These are phyloP conservation scores for Zeuzera pyrina DNA, from an alignment of 2,888 invertebrate species.

Conservation along the genomic window DNA sequence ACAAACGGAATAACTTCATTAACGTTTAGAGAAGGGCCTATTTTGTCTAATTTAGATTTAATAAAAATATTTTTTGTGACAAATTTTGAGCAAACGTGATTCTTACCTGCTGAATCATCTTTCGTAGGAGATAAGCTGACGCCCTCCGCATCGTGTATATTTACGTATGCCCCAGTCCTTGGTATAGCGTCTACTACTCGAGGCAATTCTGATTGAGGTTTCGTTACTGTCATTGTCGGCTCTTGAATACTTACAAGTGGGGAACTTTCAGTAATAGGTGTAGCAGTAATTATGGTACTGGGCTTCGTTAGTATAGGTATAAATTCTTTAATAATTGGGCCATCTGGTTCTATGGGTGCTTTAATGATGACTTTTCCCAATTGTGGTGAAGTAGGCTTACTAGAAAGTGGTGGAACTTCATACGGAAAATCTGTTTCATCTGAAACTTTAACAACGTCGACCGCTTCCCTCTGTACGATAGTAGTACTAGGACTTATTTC, in stretches of 20 bases:
- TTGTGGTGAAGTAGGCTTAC: conserved; percentile 76
- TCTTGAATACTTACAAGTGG: conserved; percentile 25
- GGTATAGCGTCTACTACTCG: conserved; percentile 61
- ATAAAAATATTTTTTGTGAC: conserved; percentile 29
- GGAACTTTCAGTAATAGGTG: conserved; percentile 49
- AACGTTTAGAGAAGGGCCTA: conserved; percentile 27
- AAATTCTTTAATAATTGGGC: conserved; percentile 67
- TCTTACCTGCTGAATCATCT: conserved; percentile 82
- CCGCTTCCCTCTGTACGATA: conserved; percentile 50
- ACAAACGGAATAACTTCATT: conserved; percentile 54
- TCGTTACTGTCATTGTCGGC: conserved; percentile 29
- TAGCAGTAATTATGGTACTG: conserved; percentile 76
- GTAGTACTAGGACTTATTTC: conserved; percentile 62
- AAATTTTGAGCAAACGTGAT: conserved; percentile 33
- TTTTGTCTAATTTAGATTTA: conserved; percentile 28
- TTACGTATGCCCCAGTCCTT: conserved; percentile 78
- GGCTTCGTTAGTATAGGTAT: conserved; percentile 72
- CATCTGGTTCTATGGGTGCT: conserved; percentile 62
- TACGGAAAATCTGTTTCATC: conserved; percentile 65
- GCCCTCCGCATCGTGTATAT: conserved; percentile 78
- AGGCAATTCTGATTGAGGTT: conserved; percentile 48
- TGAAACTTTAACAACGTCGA: conserved; percentile 47
- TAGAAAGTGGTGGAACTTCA: conserved; percentile 46
- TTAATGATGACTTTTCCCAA: conserved; percentile 77
- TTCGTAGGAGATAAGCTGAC: conserved; percentile 73